Evolutionary conservation across 2,888 invertebrate genomes (phyloP), one percentile per base, ranked within the genome.

Genomic region (Hofmannophila pseudospretella): DNA sequence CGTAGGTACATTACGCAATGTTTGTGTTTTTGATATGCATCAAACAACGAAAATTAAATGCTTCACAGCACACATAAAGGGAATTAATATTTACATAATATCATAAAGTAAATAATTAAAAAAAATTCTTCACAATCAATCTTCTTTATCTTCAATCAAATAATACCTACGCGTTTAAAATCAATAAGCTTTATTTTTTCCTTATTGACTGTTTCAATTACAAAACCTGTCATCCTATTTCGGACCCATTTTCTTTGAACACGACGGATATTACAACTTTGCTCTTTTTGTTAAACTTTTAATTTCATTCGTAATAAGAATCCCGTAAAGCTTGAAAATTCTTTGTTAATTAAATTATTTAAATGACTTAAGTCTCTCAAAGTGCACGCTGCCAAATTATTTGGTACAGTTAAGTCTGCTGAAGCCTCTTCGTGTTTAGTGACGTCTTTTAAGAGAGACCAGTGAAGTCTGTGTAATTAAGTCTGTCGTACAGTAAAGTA

Each of bases 271-370:
- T 36, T 16, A 12, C 10, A 33, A 47, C 39, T 45, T 43, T 48
- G 43, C 42, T 41, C 37, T 42, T 39, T 42, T 46, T 44, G 28
- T 33, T 42, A 44, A 54, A 62, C 53, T 52, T 58, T 40, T 36
- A 35, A 32, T 44, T 45, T 43, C 41, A 44, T 52, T 53, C 49
- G 49, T 58, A 67, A 67, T 56, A 61, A 56, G 55, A 47, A 49
- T 47, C 47, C 43, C 41, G 46, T 57, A 47, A 65, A 32, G 58
- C 61, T 56, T 55, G 38, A 47, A 54, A 63, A 29, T 65, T 66
- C 66, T 67, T 69, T 72, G 68, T 67, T 70, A 71, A 69, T 73
- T 71, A 60, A 74, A 73, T 74, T 69, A 74, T 68, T 69, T 62
- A 68, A 73, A 67, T 66, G 58, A 64, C 58, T 67, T 64, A 53